Evolutionary conservation across 2,797 vertebrate species (phyloP).

Genomic region (Fistularia commersonii): DNA sequence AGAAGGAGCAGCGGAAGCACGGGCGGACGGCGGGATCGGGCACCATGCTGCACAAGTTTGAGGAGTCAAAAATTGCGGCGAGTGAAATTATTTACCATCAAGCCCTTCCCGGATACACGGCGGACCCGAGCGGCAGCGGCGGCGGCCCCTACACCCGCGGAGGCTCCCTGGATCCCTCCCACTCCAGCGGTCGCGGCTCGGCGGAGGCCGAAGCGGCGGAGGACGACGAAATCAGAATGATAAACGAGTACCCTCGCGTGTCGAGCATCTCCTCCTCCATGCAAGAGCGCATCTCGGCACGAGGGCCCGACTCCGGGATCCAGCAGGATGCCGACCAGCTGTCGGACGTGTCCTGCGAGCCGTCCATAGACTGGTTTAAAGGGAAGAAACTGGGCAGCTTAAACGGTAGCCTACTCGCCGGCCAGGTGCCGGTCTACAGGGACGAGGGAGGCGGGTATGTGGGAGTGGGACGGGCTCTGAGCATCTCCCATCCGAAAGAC

Average conservation of each 20-base stretch:
- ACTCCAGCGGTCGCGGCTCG: slow-evolving; percentile 95
- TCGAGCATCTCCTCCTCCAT: slow-evolving; percentile 93
- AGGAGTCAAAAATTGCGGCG: slow-evolving; percentile 77
- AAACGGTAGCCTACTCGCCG: slow-evolving; percentile 79
- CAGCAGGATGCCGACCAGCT: slow-evolving; percentile 97
- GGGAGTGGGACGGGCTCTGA: slow-evolving; percentile 86
- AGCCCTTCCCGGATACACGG: slow-evolving; percentile 85
- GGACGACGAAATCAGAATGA: slow-evolving; percentile 98
- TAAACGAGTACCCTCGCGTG: slow-evolving; percentile 94
- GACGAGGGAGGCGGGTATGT: slow-evolving; percentile 86
- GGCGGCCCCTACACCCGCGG: slow-evolving; percentile 84
- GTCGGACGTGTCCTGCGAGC: slow-evolving; percentile 95
- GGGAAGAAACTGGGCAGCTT: slow-evolving; percentile 85
- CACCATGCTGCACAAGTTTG: slow-evolving; percentile 85
- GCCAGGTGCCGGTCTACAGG: slow-evolving; percentile 85
- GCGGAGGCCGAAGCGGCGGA: slow-evolving; percentile 87
- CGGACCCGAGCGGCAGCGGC: slow-evolving; percentile 63
- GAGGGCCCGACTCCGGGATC: slow-evolving; percentile 95
- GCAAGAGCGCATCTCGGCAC: slow-evolving; percentile 89
- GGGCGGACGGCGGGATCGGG: slow-evolving; percentile 67
- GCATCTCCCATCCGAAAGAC: slow-evolving; percentile 87
- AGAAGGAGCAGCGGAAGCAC: slow-evolving; percentile 65
- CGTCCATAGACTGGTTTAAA: slow-evolving; percentile 94
- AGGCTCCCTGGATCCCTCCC: slow-evolving; percentile 93
- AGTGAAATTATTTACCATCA: slow-evolving; percentile 93